Evolutionary conservation across 2,113 vertebrate genomes (phyloP).

Genomic region (Deroptyus accipitrinus): DNA sequence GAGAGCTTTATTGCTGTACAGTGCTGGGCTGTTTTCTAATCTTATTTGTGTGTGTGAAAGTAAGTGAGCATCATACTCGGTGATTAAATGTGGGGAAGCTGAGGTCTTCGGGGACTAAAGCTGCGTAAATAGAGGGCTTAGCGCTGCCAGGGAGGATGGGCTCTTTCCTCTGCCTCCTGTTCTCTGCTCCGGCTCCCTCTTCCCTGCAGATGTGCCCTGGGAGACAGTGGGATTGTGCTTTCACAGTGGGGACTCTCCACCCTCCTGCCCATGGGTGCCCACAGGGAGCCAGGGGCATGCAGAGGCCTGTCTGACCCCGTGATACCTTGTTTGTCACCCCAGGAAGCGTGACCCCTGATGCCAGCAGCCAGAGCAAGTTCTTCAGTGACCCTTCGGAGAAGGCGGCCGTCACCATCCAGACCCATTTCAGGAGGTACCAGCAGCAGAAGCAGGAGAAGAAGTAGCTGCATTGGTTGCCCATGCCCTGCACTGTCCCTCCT

Average conservation of each 20-base stretch:
- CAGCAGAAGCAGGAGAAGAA: slow-evolving; percentile 81
- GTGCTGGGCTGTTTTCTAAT: slow-evolving; percentile 10
- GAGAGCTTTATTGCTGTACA: slow-evolving; percentile 45
- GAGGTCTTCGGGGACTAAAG: neutral
- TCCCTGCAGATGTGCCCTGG: accelerated
- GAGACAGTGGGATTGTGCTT: accelerated
- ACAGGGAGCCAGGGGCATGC: neutral
- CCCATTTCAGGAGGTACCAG: slow-evolving; percentile 83
- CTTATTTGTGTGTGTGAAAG: slow-evolving; percentile 33
- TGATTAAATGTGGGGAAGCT: slow-evolving; percentile 38
- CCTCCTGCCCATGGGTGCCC: neutral
- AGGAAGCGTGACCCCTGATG: neutral
- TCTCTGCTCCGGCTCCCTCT: neutral
- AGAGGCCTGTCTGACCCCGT: accelerated
- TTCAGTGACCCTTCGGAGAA: slow-evolving; percentile 57
- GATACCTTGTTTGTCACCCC: accelerated
- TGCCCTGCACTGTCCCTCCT: neutral
- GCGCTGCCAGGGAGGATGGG: neutral
- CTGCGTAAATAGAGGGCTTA: slow-evolving; percentile 42
- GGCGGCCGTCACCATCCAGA: slow-evolving; percentile 84
- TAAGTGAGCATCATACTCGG: neutral
- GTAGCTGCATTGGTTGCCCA: neutral
- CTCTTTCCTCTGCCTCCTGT: neutral
- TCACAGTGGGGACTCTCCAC: accelerated
- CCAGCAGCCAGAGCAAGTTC: neutral